Evolutionary conservation across 2,888 invertebrate species (phyloP).

Genomic region (Chrysopilus asiliformis): DNA sequence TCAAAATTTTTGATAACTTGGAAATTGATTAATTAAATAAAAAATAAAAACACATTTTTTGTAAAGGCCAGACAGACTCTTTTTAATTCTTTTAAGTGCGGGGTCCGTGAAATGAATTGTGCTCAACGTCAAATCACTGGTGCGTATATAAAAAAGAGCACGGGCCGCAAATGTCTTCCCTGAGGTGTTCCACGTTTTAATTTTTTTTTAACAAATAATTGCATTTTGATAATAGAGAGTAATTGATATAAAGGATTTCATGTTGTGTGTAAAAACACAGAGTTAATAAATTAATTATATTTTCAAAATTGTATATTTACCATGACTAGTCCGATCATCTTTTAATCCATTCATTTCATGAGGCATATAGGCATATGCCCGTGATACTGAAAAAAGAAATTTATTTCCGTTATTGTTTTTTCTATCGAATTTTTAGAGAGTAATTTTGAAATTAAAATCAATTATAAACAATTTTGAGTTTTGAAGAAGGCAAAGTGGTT

Average conservation of each 20-base stretch:
- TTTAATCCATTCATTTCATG: conserved; percentile 2
- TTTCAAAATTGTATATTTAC: background rate
- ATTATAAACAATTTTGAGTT: background rate
- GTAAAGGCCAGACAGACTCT: too few species aligned
- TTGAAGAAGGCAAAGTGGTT: background rate
- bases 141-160: too few species aligned
- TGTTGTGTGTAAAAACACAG: background rate
- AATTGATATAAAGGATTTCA: background rate
- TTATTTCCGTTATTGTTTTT: background rate
- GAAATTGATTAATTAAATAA: too few species aligned
- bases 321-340: conserved; percentile 1
- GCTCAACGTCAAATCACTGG: too few species aligned
- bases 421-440: background rate
- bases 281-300: background rate
- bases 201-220: background rate
- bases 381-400: background rate
- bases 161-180: background rate
- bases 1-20: too few species aligned
- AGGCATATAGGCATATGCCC: background rate
- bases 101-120: too few species aligned
- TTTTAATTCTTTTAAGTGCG: too few species aligned
- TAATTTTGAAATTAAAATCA: background rate
- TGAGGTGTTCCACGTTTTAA: background rate
- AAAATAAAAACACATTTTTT: too few species aligned
- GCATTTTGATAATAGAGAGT: background rate